Percentiles rank a stretch among this genome's conserved stretches.
Evolutionary conservation across 2,113 vertebrate species (phyloP).

Genomic region (Harpagus bidentatus): DNA sequence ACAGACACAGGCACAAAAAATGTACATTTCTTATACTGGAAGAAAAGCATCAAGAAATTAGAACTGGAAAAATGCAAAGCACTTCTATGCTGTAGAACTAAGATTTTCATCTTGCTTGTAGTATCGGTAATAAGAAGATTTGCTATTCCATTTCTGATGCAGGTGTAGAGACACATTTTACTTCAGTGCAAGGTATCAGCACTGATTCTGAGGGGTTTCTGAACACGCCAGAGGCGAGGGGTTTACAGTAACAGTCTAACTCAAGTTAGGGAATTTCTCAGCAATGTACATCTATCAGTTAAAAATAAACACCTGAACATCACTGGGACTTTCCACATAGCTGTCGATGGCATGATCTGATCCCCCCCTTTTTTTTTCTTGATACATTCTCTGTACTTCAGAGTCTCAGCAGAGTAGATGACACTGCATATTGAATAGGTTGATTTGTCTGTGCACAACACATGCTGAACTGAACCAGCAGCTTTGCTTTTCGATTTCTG

Average conservation of each 20-base stretch:
- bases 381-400: no score
- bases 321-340: rapidly evolving
- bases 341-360: neutral
- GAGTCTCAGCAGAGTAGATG: neutral
- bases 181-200: no score
- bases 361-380: neutral
- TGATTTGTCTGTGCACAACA: neutral
- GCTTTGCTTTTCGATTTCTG: neutral
- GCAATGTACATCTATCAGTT: neutral
- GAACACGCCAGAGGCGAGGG: neutral
- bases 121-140: neutral
- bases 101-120: neutral
- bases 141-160: neutral
- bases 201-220: neutral
- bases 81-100: neutral
- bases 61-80: neutral
- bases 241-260: neutral
- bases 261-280: neutral
- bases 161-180: neutral
- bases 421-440: neutral
- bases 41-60: neutral
- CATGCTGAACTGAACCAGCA: neutral
- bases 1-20: neutral
- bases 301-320: neutral
- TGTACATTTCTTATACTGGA: neutral